Evolutionary conservation across 1,140 invertebrate species (phyloP).

Genomic region (Bombus difficillimus): DNA sequence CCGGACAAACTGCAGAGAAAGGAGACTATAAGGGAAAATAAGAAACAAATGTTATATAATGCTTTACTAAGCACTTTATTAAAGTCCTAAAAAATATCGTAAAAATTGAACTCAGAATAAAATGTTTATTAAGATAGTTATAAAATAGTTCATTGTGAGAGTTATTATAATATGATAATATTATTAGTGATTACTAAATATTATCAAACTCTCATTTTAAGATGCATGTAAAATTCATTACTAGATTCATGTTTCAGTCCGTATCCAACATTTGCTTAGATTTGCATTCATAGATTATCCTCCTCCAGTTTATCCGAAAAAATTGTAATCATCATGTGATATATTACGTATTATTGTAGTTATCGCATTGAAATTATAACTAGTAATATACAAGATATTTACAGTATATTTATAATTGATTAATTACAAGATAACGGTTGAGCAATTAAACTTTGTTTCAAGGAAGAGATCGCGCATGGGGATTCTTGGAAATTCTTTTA

Average conservation of each 20-base stretch:
- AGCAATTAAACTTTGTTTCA: background rate
- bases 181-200: background rate
- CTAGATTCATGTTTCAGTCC: background rate
- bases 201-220: too few relatives aligned
- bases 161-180: background rate
- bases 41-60: background rate
- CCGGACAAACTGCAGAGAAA: background rate
- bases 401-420: background rate
- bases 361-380: background rate
- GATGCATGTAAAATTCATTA: too few relatives aligned
- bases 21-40: background rate
- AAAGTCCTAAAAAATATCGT: background rate
- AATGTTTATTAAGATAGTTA: background rate
- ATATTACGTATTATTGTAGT: background rate
- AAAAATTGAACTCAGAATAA: background rate
- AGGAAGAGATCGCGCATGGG: background rate
- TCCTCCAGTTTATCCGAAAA: background rate
- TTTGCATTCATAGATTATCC: background rate
- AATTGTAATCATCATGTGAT: background rate
- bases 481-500: background rate
- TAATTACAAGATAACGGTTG: background rate
- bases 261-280: background rate
- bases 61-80: background rate
- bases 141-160: background rate
- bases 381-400: constrained; percentile 1